Evolutionary conservation across 2,888 invertebrate genomes (phyloP).

Genomic region (Calameuta pallipes): DNA sequence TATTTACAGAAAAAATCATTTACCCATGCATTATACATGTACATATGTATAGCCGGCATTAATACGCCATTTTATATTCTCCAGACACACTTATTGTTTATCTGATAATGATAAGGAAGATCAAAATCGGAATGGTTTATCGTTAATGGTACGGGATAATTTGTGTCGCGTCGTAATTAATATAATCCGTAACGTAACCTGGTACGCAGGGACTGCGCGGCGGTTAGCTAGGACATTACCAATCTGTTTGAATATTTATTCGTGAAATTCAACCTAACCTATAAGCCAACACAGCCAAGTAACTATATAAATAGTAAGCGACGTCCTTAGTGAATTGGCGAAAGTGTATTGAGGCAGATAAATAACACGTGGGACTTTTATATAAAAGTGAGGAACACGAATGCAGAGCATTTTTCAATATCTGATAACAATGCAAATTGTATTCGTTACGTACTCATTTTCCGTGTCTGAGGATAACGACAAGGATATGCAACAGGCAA

Average conservation of each 20-base stretch:
- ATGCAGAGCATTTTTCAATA: neutral
- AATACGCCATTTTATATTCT: neutral
- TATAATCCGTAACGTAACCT: neutral
- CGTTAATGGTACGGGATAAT: neutral
- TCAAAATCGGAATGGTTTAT: neutral
- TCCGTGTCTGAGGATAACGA: neutral
- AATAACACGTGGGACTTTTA: neutral
- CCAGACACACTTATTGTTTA: neutral
- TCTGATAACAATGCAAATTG: neutral
- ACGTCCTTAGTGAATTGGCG: neutral
- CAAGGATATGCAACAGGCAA: neutral
- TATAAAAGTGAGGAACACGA: neutral
- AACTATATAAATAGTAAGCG: neutral
- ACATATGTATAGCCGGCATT: neutral
- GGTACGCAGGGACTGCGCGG: neutral
- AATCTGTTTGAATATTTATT: neutral
- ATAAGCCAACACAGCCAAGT: neutral
- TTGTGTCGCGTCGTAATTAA: neutral
- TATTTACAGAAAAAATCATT: neutral
- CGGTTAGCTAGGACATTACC: neutral
- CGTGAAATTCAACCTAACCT: neutral
- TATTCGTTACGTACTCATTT: neutral
- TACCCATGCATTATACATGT: neutral
- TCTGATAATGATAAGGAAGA: neutral
- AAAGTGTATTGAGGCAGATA: neutral